Evolutionary conservation across 2,113 vertebrate genomes (phyloP), one percentile per base, ranked within the genome.

Genomic region (Oncorhynchus tshawytscha): DNA sequence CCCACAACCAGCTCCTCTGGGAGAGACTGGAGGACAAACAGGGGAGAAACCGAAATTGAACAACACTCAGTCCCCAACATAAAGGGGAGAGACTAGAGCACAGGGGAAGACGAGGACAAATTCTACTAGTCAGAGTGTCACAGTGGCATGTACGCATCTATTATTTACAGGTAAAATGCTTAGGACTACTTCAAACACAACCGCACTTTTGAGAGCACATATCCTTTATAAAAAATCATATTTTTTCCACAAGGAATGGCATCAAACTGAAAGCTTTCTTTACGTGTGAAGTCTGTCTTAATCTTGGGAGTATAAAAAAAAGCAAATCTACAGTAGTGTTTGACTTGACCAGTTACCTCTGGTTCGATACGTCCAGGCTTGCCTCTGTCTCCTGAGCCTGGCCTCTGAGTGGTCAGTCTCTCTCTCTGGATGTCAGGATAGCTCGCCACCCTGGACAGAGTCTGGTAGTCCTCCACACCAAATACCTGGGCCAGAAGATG

Each of bases 391-490:
- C 92, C 85, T 81, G 81, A 24, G 5, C 76, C 86, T 68, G 90
- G 84, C 72, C 76, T 88, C 80, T 91, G 90, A 24, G 87, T 79
- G 31, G 70, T 88, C 1, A 86, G 85, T 89, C 93, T 86, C 60
- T 91, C 87, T 92, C 92, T 92, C 89, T 87, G 91, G 90, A 69
- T 93, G 82, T 94, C 95, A 83, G 87, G 90, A 82, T 88, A 93
- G 51, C 51, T 5, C 60, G 93, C 86, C 88, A 95, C 82, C 90
- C 95, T 94, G 88, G 94, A 94, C 90, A 95, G 94, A 88, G 94
- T 89, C 87, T 95, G 94, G 91, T 93, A 95, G 89, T 94, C 94
- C 91, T 96, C 94, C 88, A 96, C 94, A 87, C 96, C 96, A 93
- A 97, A 97, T 76, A 97, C 96, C 96, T 97, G 89, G 20, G 74